Conservation (phyloP, 2,888 invertebrate species). For the Meghimatium bilineatum region DNA sequence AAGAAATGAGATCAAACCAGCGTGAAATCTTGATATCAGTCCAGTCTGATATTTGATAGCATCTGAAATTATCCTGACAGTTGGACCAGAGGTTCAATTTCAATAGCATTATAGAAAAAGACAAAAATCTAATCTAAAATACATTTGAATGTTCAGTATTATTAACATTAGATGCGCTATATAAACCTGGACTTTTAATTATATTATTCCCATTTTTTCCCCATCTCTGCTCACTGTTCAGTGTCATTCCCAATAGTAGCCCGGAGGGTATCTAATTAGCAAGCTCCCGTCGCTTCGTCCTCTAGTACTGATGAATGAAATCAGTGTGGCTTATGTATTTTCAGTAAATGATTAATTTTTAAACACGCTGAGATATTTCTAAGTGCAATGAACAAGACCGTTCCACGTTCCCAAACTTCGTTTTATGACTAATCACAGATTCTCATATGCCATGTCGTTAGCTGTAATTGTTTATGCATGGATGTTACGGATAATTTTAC, state of each 20-base stretch:
- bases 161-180: too few species aligned
- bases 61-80: not conserved
- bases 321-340: not conserved
- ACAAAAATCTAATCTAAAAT: too few species aligned
- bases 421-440: not conserved
- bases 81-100: not conserved
- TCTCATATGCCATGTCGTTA: not conserved
- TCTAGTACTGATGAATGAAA: not conserved
- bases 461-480: too few species aligned
- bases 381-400: not conserved
- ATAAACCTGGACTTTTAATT: not conserved
- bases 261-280: constrained; percentile 2
- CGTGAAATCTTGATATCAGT: constrained; percentile 8
- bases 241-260: not conserved
- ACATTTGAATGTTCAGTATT: too few species aligned
- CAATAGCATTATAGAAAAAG: not conserved
- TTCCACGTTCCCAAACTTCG: not conserved
- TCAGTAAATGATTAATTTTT: constrained; percentile 12
- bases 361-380: constrained; percentile 15
- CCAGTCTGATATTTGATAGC: not conserved
- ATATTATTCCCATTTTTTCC: not conserved
- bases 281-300: not conserved
- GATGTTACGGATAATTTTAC: too few species aligned
- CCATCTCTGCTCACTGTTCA: not conserved
- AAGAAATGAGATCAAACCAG: not conserved